A percentile compares a stretch with the other conserved stretches of the same genome.
Conservation (phyloP, 1,140 invertebrate genomes). For the Pemphigus obesinymphae region DNA sequence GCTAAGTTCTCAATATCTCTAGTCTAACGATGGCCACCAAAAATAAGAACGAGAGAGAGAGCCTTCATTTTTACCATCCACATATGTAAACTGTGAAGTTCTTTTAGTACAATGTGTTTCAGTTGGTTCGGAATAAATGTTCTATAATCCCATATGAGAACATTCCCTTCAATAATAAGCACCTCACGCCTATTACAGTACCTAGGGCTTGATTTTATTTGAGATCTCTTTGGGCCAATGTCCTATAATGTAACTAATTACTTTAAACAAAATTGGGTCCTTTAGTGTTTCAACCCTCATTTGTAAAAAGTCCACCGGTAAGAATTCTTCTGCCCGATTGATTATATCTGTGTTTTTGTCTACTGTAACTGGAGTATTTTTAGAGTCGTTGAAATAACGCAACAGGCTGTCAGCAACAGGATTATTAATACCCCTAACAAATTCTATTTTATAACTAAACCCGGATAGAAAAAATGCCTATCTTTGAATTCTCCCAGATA, state of each 20-base stretch:
- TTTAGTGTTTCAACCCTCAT: neutral
- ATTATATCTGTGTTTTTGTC: no score
- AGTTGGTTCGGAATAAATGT: neutral
- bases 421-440: constrained; percentile 47
- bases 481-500: no score
- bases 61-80: constrained; percentile 43
- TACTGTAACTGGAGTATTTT: no score
- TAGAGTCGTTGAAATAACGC: no score
- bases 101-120: neutral
- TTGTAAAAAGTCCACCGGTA: no score
- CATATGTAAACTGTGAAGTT: constrained; percentile 37
- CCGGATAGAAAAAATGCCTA: constrained; percentile 49
- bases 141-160: neutral
- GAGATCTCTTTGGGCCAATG: neutral
- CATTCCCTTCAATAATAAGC: neutral
- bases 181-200: neutral
- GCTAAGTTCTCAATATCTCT: no score
- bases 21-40: no score
- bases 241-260: neutral
- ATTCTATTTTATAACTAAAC: constrained; percentile 50
- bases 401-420: constrained; percentile 48
- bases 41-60: constrained; percentile 4
- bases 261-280: neutral
- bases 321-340: no score
- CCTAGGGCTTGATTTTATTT: neutral